Conservation (phyloP, 35 echinoderm and acorn worm genomes). For the Apostichopus parvimensis region DNA sequence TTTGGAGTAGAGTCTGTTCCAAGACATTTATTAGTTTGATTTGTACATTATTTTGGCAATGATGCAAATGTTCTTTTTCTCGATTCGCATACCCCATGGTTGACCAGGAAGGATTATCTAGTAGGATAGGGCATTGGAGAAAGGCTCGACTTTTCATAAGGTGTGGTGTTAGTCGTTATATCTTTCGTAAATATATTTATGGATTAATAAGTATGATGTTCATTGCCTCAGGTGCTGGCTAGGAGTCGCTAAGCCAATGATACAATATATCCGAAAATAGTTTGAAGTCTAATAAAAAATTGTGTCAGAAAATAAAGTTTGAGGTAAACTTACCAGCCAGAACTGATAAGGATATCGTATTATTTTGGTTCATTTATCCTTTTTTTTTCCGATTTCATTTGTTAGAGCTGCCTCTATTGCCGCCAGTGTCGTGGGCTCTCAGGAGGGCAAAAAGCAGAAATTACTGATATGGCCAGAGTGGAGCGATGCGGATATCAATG, state of each 20-base stretch:
- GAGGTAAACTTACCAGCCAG: too few relatives aligned
- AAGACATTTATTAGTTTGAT: too few relatives aligned
- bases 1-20: too few relatives aligned
- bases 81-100: not conserved
- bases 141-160: not conserved
- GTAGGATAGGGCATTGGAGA: slow-evolving; percentile 24
- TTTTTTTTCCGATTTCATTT: not conserved
- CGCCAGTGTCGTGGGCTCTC: slow-evolving; percentile 87
- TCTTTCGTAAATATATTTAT: too few relatives aligned
- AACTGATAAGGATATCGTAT: too few relatives aligned
- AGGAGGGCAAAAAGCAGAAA: slow-evolving; percentile 91
- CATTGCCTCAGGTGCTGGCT: too few relatives aligned
- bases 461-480: slow-evolving; percentile 97
- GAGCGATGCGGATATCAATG: slow-evolving; percentile 88
- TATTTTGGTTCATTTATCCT: not conserved
- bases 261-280: too few relatives aligned
- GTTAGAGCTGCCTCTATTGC: slow-evolving; percentile 97
- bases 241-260: too few relatives aligned
- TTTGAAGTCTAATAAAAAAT: not conserved
- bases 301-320: not conserved
- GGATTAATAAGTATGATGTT: too few relatives aligned
- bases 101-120: not conserved
- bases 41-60: too few relatives aligned
- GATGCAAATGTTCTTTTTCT: too few relatives aligned
- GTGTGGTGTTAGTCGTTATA: not conserved